Evolutionary conservation across 2,113 vertebrate genomes (phyloP).

Genomic region (Poecilia latipinna): DNA sequence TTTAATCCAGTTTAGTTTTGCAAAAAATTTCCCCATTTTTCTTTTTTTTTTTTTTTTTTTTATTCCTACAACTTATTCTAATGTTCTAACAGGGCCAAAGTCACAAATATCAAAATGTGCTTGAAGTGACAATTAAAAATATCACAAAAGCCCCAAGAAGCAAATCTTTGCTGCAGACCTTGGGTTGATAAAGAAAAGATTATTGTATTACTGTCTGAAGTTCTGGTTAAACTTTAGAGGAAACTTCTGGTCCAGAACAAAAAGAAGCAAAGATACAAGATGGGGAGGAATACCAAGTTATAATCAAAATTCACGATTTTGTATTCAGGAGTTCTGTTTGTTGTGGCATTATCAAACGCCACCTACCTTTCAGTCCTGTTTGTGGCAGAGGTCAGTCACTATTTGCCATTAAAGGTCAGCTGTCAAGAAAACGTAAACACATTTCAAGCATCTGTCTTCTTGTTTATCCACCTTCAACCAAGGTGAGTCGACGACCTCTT

Average conservation of each 20-base stretch:
- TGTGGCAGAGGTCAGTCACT: constrained; percentile 24
- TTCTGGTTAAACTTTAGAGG: too few species aligned
- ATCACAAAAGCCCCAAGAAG: neutral
- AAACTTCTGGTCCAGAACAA: neutral
- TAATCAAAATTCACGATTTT: constrained; percentile 14
- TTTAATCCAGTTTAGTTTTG: neutral
- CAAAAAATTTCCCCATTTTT: neutral
- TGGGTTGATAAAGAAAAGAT: too few species aligned
- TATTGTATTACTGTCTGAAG: too few species aligned
- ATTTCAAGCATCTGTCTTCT: constrained; percentile 11
- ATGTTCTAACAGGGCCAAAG: neutral
- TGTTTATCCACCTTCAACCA: constrained; percentile 5
- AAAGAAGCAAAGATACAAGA: neutral
- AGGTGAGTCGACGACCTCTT: neutral
- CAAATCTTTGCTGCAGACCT: too few species aligned
- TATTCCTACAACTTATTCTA: neutral
- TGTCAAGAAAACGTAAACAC: constrained; percentile 31
- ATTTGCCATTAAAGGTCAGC: constrained; percentile 37
- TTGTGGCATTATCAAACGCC: constrained; percentile 5
- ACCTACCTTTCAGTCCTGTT: constrained; percentile 3
- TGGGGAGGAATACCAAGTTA: neutral
- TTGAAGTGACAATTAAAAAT: neutral
- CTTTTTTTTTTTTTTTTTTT: neutral
- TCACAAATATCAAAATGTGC: neutral
- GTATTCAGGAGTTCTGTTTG: neutral